Evolutionary conservation across 2,888 invertebrate species (phyloP).

Genomic region (Dryomyza anilis): DNA sequence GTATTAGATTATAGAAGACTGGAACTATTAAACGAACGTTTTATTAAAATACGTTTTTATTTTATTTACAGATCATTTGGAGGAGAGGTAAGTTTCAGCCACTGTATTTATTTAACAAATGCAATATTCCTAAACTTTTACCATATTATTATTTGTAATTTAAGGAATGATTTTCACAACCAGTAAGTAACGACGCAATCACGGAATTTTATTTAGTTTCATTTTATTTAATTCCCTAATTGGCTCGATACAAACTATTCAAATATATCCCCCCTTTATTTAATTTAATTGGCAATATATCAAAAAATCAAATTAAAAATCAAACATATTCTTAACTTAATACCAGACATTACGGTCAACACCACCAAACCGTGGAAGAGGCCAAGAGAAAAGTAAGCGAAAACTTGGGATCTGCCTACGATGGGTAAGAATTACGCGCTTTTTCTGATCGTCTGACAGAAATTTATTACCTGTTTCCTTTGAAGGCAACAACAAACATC

Average conservation of each 20-base stretch:
- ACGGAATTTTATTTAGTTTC: constrained; percentile 44
- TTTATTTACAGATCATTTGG: constrained; percentile 34
- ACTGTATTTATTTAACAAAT: background rate
- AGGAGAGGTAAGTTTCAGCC: constrained; percentile 36
- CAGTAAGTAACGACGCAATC: constrained; percentile 54
- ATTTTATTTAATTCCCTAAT: too few relatives aligned
- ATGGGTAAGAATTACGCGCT: constrained; percentile 38
- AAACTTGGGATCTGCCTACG: constrained; percentile 34
- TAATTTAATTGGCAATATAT: too few relatives aligned
- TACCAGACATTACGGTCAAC: constrained; percentile 53
- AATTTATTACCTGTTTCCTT: too few relatives aligned
- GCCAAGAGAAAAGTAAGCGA: constrained; percentile 48
- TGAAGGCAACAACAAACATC: constrained; percentile 37
- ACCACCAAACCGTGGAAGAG: constrained; percentile 54
- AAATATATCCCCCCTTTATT: too few relatives aligned
- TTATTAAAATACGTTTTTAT: constrained; percentile 13
- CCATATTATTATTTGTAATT: constrained; percentile 8
- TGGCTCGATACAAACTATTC: too few relatives aligned
- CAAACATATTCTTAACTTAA: constrained; percentile 8
- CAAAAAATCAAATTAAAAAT: background rate
- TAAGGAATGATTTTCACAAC: constrained; percentile 24
- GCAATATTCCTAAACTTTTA: background rate
- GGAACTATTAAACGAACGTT: too few relatives aligned
- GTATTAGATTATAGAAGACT: too few relatives aligned
- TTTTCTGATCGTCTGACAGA: too few relatives aligned